Base-by-base conservation (phyloP, 2,113 vertebrate genomes). In the Coryphaenoides rupestris region DNA sequence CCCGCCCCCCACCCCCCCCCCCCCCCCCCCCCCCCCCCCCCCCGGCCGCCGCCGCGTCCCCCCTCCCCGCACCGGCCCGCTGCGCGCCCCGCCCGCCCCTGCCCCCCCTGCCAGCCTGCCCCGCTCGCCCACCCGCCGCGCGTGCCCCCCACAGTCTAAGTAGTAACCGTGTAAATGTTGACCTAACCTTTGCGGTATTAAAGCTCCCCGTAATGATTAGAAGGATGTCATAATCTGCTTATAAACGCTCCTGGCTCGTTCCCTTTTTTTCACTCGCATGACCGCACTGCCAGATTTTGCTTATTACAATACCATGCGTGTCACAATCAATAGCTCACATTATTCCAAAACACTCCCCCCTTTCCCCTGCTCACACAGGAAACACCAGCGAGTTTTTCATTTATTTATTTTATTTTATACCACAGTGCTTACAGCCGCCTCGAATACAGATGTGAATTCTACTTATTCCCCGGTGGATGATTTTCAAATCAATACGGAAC, bases 311-410 rank as follows among this genome's bases (percentile, higher is more conserved):
- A 68, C 45, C 74, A 65, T 62, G 66, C 68, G 40, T 80, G 80
- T 81, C 78, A 75, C 72, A 80, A 69, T 82, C 76, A 79, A 83
- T 81, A 78, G 54, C 65, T 77, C 70, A 28, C 74, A 73, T 77
- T 81, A 79, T 68, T 66, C 78, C 62, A 62, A 55, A 62, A 10
- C 69, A 6, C 55, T 57, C 53, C 4, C 59, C 12, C 15, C n/a
- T n/a, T n/a, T 40, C 33, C 47, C 47, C 47, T 45, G 21, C 46
- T 0, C 21, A 3, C 16, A 26, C 33, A 17, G 23, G 58, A 47
- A 47, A 46, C 14, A 13, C 46, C 2, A 3, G n/a, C 5, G 15
- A n/a, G n/a, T 24, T 40, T 40, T 40, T 40, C 13, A 1, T 33
- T 33, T 40, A 12, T 40, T 40, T 13, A 12, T 26, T 26, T 26